Evolutionary conservation across 2,888 invertebrate species (phyloP), one percentile per base, ranked within the genome.

Genomic region (Agrilus biguttatus): DNA sequence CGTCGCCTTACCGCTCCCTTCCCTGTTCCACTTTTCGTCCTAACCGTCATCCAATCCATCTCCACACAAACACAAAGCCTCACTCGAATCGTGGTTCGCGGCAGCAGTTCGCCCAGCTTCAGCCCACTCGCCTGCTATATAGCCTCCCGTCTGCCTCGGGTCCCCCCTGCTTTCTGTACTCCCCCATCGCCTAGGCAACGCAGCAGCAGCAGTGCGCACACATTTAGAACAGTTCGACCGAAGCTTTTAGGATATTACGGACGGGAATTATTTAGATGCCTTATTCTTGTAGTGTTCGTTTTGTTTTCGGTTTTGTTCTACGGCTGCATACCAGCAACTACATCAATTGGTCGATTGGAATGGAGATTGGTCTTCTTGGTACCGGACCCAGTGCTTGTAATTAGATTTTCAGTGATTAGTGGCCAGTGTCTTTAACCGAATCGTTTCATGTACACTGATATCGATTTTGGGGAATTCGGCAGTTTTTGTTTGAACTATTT

Each of bases 101-200:
- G 28, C 55, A 54, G 51, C 53, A 56, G 55, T 55, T 55, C 48
- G 47, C 38, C 45, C 40, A 42, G 45, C 39, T 47, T 38, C 42
- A 45, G 37, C 45, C 45, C 46, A 45, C 43, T 45, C 45, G 41
- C 42, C 47, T 4, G 17, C 17, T 17, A 51, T 45, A 51, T 49
- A 51, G 47, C 49, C 48, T 42, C 41, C 43, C 44, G 39, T 34
- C 39, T 39, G 38, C 17, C 48, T 45, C 45, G 42, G 45, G 45
- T 47, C 43, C 45, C 42, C 45, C 38, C 39, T 46, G 36, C 42
- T 39, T 33, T 42, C 36, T 37, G 32, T 36, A 47, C 42, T 39
- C 43, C 43, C 45, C 45, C 39, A 43, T 47, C 47, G 47, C 51
- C 51, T 47, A 49, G 46, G 51, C 49, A 51, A 51, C 50, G 49